Conservation (phyloP, 2,113 vertebrate species). For the Oostethus manadensis region DNA sequence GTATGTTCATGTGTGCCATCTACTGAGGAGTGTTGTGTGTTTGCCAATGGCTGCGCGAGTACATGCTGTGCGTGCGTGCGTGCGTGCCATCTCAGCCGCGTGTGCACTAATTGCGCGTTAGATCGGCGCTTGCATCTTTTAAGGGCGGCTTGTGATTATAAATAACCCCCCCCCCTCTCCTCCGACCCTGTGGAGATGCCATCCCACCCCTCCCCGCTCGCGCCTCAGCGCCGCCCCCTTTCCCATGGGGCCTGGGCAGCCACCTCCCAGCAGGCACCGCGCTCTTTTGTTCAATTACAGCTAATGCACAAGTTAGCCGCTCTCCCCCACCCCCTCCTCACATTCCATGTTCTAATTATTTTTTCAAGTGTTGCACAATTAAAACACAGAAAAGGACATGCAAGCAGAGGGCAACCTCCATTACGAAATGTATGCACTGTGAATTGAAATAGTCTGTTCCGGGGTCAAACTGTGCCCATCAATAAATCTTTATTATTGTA, state of each 20-base stretch:
- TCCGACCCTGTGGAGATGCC: conserved; percentile 89
- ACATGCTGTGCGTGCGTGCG: conserved; percentile 10
- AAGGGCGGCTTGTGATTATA: conserved; percentile 80
- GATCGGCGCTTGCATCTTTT: conserved; percentile 80
- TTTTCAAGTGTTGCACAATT: conserved; percentile 91
- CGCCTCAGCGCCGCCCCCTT: conserved; percentile 85
- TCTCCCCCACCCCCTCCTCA: conserved; percentile 54
- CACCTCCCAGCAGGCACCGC: conserved; percentile 91
- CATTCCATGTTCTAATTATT: conserved; percentile 87
- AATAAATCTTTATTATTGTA: too few species aligned
- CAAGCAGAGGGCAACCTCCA: conserved; percentile 70
- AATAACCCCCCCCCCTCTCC: conserved; percentile 79
- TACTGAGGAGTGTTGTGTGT: conserved; percentile 67
- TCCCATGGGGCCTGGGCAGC: conserved; percentile 84
- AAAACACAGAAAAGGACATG: conserved; percentile 80
- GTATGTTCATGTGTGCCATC: conserved; percentile 59
- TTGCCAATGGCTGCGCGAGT: conserved; percentile 24
- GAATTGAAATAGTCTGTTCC: too few species aligned
- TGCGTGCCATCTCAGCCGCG: conserved; percentile 22
- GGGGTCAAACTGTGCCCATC: too few species aligned
- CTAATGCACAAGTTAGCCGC: conserved; percentile 98
- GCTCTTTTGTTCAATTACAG: conserved; percentile 99
- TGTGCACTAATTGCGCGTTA: conserved; percentile 92
- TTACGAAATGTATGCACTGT: too few species aligned
- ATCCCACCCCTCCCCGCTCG: conserved; percentile 80